Evolutionary conservation across 2,113 vertebrate genomes (phyloP).

Genomic region (Centropristis striata): DNA sequence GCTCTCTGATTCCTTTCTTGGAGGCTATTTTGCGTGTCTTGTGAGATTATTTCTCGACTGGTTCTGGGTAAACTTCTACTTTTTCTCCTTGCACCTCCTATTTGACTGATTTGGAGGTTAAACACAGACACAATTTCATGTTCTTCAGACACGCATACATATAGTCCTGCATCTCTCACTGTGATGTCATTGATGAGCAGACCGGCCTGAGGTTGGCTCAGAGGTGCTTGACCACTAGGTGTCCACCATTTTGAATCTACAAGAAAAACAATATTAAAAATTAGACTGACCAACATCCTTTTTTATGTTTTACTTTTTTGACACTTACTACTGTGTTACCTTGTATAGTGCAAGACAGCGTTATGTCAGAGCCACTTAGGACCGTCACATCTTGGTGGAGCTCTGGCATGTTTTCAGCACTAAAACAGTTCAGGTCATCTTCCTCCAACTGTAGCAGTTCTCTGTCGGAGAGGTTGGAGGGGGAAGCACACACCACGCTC

Average conservation of each 20-base stretch:
- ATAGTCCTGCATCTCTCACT: constrained; percentile 73
- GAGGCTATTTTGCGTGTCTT: neutral
- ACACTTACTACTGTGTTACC: constrained; percentile 65
- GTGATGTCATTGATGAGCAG: constrained; percentile 71
- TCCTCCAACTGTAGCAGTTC: constrained; percentile 81
- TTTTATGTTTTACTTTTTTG: neutral
- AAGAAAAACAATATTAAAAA: constrained; percentile 30
- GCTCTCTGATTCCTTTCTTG: neutral
- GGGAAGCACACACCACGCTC: constrained; percentile 79
- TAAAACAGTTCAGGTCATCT: constrained; percentile 76
- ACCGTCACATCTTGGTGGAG: constrained; percentile 75
- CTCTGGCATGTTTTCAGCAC: constrained; percentile 27
- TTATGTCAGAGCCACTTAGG: constrained; percentile 66
- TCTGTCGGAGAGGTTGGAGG: constrained; percentile 65
- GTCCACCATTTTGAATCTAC: constrained; percentile 82
- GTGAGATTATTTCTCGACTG: constrained; percentile 21
- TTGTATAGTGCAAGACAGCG: constrained; percentile 80
- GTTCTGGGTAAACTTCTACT: constrained; percentile 57
- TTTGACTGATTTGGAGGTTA: constrained; percentile 72
- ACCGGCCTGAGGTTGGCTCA: constrained; percentile 58
- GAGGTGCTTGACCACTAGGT: constrained; percentile 72
- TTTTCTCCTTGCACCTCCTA: constrained; percentile 46
- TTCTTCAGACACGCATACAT: constrained; percentile 74
- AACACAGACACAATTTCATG: constrained; percentile 74
- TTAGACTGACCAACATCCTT: neutral